phyloP scores from a whole-genome alignment of 2,113 vertebrate genomes.

The Cynoglossus semilaevis region DNA sequence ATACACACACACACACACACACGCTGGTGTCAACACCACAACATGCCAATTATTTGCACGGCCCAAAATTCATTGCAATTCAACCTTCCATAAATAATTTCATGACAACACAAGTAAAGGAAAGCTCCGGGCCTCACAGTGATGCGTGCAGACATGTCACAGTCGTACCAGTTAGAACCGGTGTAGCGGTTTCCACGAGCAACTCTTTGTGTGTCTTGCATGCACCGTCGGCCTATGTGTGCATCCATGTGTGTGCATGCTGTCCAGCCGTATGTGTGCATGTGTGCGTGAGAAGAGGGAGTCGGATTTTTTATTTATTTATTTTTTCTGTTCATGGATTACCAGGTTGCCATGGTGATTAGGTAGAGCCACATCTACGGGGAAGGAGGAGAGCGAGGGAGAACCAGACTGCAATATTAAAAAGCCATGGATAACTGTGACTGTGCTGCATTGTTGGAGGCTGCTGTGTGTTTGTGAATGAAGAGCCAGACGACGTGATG shows the following conservation, averaged over 20 bases:
- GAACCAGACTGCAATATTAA: slow-evolving; percentile 50
- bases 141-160: slow-evolving; percentile 21
- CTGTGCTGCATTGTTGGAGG: background rate
- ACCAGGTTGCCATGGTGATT: slow-evolving; percentile 78
- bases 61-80: slow-evolving; percentile 13
- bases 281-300: slow-evolving; percentile 2
- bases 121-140: slow-evolving; percentile 28
- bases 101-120: slow-evolving; percentile 13
- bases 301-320: slow-evolving; percentile 24
- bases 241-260: slow-evolving; percentile 2
- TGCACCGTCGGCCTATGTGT: slow-evolving; percentile 2
- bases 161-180: slow-evolving; percentile 59
- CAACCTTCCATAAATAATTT: slow-evolving; percentile 16
- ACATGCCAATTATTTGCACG: slow-evolving; percentile 25
- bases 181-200: slow-evolving; percentile 34
- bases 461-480: slow-evolving; percentile 49
- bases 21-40: background rate
- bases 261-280: background rate
- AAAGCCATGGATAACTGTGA: slow-evolving; percentile 58
- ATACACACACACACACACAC: too few species aligned
- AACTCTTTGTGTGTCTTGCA: slow-evolving; percentile 26
- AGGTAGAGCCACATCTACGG: slow-evolving; percentile 65
- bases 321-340: slow-evolving; percentile 73
- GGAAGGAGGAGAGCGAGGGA: slow-evolving; percentile 53
- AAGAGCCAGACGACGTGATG: slow-evolving; percentile 6